Percentiles rank a stretch among this genome's conserved stretches.
phyloP scores from a whole-genome alignment of 2,797 vertebrate genomes.

The Buceros bicornis region DNA sequence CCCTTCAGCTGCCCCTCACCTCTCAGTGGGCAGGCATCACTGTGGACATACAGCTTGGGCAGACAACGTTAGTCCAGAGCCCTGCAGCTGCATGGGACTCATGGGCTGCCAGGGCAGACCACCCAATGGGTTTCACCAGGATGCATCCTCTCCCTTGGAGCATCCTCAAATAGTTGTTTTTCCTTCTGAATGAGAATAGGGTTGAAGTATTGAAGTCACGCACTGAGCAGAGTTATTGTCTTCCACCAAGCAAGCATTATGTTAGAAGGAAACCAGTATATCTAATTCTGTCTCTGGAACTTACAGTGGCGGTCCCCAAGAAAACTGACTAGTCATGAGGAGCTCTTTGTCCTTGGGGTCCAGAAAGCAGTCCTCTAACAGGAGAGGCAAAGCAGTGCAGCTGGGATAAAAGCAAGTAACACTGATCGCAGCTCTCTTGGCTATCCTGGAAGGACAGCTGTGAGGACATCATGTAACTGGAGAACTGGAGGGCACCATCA shows the following conservation, averaged over 20 bases:
- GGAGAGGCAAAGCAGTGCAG: neutral
- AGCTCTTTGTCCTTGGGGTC: fast-evolving
- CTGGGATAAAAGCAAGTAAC: neutral
- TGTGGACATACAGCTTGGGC: neutral
- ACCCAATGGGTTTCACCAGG: neutral
- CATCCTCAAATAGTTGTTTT: neutral
- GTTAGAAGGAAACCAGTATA: neutral
- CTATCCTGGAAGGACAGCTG: neutral
- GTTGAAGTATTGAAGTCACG: neutral
- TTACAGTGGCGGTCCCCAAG: neutral
- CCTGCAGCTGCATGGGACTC: neutral
- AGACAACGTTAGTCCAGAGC: neutral
- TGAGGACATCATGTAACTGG: neutral
- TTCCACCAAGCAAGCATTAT: neutral
- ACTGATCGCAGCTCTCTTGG: neutral
- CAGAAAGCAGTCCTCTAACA: neutral
- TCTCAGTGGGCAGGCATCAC: neutral
- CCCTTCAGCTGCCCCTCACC: fast-evolving
- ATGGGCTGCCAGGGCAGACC: neutral
- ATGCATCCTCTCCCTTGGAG: neutral
- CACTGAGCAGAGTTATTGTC: neutral
- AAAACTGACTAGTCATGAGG: neutral
- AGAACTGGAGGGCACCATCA: neutral
- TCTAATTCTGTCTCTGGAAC: neutral
- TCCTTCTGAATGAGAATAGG: neutral